Conservation (phyloP, 2,113 vertebrate genomes). For the Gobiocypris rarus region DNA sequence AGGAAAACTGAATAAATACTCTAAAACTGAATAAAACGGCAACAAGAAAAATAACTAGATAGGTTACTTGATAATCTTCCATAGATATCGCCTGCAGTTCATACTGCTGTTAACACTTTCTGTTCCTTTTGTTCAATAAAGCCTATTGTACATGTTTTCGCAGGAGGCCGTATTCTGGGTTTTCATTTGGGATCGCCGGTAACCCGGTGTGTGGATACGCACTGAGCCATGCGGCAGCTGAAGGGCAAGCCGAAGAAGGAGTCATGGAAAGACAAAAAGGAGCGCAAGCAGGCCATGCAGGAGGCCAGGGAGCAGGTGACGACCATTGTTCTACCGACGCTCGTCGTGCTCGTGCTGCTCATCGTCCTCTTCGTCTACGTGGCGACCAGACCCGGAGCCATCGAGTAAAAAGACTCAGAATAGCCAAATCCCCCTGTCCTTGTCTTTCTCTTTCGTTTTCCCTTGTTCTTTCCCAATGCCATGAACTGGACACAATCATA, state of each 20-base stretch:
- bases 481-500: conserved; percentile 14
- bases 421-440: not conserved
- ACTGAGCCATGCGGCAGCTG: conserved; percentile 89
- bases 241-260: conserved; percentile 98
- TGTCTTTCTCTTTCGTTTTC: not conserved
- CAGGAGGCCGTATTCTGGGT: conserved; percentile 5
- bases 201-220: not conserved
- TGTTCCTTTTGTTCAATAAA: too few species aligned
- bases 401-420: conserved; percentile 75
- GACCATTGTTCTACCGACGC: conserved; percentile 90
- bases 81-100: too few species aligned
- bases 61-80: too few species aligned
- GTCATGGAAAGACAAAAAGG: conserved; percentile 95
- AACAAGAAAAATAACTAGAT: too few species aligned
- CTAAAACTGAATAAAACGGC: too few species aligned
- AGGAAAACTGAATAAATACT: too few species aligned
- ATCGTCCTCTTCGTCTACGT: conserved; percentile 95
- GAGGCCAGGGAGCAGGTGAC: conserved; percentile 93
- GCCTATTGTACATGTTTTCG: not conserved
- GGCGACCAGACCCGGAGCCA: conserved; percentile 86
- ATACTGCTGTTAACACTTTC: too few species aligned
- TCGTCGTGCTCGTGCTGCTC: conserved; percentile 86
- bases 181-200: conserved; percentile 1
- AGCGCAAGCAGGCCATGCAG: conserved; percentile 96
- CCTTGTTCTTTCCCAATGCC: not conserved